Percentiles rank a stretch among this genome's conserved stretches.
These are phyloP conservation scores for Deilephila elpenor DNA, from an alignment of 2,888 invertebrate genomes.

Conservation along the genomic window DNA sequence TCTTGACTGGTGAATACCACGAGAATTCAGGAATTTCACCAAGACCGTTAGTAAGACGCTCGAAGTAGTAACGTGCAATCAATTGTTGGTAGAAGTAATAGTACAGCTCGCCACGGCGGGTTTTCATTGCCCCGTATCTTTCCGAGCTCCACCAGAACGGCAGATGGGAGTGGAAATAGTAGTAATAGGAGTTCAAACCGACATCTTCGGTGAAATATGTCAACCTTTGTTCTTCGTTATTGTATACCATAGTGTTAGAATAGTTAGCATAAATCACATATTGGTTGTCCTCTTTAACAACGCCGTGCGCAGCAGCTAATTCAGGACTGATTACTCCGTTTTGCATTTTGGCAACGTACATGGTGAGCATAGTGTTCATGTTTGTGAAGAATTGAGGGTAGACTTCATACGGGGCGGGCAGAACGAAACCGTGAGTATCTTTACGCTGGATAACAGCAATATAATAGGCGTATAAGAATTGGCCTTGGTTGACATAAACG, in stretches of 20 bases:
- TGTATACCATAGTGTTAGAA: constrained; percentile 78
- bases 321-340: constrained; percentile 58
- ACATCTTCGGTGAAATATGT: constrained; percentile 89
- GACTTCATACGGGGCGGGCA: constrained; percentile 89
- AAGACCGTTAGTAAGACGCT: constrained; percentile 87
- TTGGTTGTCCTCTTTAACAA: constrained; percentile 69
- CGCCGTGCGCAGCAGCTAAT: constrained; percentile 64
- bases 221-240: constrained; percentile 84
- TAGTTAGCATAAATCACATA: constrained; percentile 85
- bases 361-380: constrained; percentile 78
- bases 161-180: constrained; percentile 85
- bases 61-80: constrained; percentile 88
- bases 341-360: constrained; percentile 74
- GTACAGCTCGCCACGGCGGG: constrained; percentile 87
- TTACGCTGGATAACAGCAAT: constrained; percentile 85
- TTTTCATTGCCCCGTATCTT: constrained; percentile 74
- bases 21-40: constrained; percentile 86
- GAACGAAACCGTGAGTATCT: constrained; percentile 83
- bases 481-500: constrained; percentile 85
- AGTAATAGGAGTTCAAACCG: constrained; percentile 87
- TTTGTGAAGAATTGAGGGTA: constrained; percentile 87
- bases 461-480: constrained; percentile 86
- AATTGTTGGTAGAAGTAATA: constrained; percentile 88
- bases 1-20: constrained; percentile 85
- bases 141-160: constrained; percentile 87